These are phyloP conservation scores for Nephrotoma appendiculata DNA, from an alignment of 2,888 invertebrate genomes.

Conservation along the genomic window DNA sequence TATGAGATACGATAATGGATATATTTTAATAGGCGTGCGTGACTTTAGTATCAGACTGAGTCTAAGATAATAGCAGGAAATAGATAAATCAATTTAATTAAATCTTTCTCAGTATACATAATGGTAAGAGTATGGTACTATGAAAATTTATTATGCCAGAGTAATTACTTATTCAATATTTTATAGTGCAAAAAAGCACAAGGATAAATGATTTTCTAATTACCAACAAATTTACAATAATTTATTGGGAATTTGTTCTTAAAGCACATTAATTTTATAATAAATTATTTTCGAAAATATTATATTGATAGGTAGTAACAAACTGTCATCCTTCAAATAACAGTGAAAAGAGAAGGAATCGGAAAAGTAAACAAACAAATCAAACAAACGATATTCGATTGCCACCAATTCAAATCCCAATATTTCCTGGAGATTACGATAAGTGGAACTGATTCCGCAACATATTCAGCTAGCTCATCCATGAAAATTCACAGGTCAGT, in stretches of 20 bases:
- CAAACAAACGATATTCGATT: no score
- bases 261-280: not conserved
- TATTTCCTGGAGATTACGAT: no score
- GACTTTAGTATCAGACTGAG: not conserved
- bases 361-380: no score
- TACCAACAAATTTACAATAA: not conserved
- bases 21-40: not conserved
- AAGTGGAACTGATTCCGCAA: no score
- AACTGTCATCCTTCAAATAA: no score
- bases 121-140: not conserved
- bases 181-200: not conserved
- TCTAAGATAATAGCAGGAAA: not conserved
- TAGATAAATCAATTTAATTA: not conserved
- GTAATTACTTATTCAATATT: not conserved
- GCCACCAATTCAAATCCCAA: no score
- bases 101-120: not conserved
- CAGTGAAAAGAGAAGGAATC: no score
- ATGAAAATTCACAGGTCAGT: no score
- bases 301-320: no score
- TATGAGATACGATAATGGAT: not conserved
- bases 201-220: not conserved
- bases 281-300: no score
- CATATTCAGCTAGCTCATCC: fast-evolving
- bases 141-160: not conserved
- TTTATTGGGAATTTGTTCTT: not conserved